Evolutionary conservation across 1,140 invertebrate genomes (phyloP).

Genomic region (Trichomalopsis sarcophagae): DNA sequence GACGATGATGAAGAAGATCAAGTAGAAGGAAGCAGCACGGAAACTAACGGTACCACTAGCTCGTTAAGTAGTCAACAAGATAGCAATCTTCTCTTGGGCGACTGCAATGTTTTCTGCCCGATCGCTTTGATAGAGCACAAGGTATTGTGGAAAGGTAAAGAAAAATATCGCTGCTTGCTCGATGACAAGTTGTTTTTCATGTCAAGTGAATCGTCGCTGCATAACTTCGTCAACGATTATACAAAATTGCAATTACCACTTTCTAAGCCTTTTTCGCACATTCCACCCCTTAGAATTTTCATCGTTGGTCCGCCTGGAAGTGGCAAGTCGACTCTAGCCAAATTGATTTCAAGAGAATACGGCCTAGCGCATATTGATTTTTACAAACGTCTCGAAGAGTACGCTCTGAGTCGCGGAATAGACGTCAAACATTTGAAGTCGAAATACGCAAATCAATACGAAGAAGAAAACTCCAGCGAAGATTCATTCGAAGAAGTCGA

Average conservation of each 20-base stretch:
- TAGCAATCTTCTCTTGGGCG: slow-evolving; percentile 71
- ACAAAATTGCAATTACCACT: slow-evolving; percentile 67
- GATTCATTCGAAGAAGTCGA: slow-evolving; percentile 33
- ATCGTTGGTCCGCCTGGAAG: slow-evolving; percentile 74
- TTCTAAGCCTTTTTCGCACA: slow-evolving; percentile 65
- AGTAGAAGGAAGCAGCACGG: neutral
- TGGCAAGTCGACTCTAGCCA: slow-evolving; percentile 74
- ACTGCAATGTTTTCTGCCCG: slow-evolving; percentile 76
- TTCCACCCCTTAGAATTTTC: slow-evolving; percentile 75
- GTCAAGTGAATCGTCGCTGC: slow-evolving; percentile 68
- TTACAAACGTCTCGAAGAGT: slow-evolving; percentile 63
- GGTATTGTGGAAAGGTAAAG: slow-evolving; percentile 77
- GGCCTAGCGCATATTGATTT: slow-evolving; percentile 75
- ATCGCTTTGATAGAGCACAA: slow-evolving; percentile 72
- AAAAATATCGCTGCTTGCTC: slow-evolving; percentile 72
- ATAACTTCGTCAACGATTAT: slow-evolving; percentile 71
- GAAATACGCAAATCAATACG: slow-evolving; percentile 13
- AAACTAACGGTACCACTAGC: neutral
- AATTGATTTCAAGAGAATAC: slow-evolving; percentile 73
- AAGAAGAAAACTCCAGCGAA: slow-evolving; percentile 7
- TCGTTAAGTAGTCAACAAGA: slow-evolving; percentile 51
- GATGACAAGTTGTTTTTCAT: slow-evolving; percentile 75
- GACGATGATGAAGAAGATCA: slow-evolving; percentile 50
- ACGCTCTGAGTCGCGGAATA: slow-evolving; percentile 31
- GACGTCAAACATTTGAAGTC: slow-evolving; percentile 53